Evolutionary conservation across 2,113 vertebrate species (phyloP).

Genomic region (Symphodus melops): DNA sequence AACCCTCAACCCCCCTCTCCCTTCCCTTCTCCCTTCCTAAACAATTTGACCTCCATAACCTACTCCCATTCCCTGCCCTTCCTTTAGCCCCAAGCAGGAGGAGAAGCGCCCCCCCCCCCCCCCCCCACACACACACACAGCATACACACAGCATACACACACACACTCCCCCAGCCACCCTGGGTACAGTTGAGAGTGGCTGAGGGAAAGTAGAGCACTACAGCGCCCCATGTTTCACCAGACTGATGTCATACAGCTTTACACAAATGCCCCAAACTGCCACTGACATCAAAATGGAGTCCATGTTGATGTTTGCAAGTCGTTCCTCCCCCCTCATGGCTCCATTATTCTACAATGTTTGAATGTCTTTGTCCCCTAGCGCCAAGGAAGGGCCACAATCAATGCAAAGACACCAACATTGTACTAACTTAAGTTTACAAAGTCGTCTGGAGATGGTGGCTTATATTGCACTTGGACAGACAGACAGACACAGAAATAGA

Average conservation of each 20-base stretch:
- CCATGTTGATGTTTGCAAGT: slow-evolving; percentile 67
- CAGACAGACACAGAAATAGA: slow-evolving; percentile 64
- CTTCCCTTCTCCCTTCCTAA: not conserved
- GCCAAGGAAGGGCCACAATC: slow-evolving; percentile 83
- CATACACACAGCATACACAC: not conserved
- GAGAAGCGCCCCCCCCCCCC: slow-evolving; percentile 46
- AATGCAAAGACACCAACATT: slow-evolving; percentile 79
- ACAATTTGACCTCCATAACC: slow-evolving; percentile 41
- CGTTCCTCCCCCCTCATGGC: slow-evolving; percentile 53
- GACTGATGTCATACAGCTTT: slow-evolving; percentile 60
- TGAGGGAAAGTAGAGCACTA: slow-evolving; percentile 62
- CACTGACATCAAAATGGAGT: slow-evolving; percentile 75
- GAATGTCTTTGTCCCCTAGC: slow-evolving; percentile 78
- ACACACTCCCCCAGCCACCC: slow-evolving; percentile 47
- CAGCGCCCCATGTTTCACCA: slow-evolving; percentile 50
- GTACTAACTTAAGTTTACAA: slow-evolving; percentile 77
- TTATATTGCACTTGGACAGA: slow-evolving; percentile 75
- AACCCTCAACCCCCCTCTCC: slow-evolving; percentile 60
- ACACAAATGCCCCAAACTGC: slow-evolving; percentile 76
- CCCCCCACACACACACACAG: too few species aligned
- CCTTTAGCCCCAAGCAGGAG: slow-evolving; percentile 21
- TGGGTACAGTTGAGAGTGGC: slow-evolving; percentile 67
- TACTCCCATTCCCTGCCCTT: not conserved
- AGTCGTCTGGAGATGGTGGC: slow-evolving; percentile 77
- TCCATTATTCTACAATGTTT: slow-evolving; percentile 72